Conservation (phyloP, 2,113 vertebrate genomes). For the Solea solea region DNA sequence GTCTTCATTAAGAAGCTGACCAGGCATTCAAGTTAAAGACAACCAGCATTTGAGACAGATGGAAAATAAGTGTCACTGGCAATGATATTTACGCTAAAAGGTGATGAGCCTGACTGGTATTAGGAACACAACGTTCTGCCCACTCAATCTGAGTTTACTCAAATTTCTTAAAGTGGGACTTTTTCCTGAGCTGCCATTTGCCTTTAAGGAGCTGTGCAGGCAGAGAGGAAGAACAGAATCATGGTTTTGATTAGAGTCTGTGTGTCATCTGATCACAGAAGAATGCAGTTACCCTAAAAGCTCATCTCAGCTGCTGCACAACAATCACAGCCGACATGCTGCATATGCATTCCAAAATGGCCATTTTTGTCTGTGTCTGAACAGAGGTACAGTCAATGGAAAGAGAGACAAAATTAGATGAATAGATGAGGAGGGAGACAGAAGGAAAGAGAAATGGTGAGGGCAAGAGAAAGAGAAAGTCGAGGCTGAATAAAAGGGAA, state of each 20-base stretch:
- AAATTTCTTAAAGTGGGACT: constrained; percentile 18
- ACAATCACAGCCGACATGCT: constrained; percentile 61
- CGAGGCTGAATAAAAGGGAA: constrained; percentile 22
- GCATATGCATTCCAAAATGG: constrained; percentile 60
- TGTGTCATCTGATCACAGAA: constrained; percentile 70
- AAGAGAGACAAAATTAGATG: not conserved
- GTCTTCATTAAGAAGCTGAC: no score
- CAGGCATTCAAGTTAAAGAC: not conserved
- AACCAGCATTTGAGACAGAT: not conserved
- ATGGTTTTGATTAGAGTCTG: constrained; percentile 68
- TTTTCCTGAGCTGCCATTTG: not conserved
- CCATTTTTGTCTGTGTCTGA: constrained; percentile 49
- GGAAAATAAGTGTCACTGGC: not conserved
- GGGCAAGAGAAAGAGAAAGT: not conserved
- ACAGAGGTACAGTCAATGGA: not conserved
- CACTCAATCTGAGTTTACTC: constrained; percentile 1
- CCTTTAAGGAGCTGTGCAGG: not conserved
- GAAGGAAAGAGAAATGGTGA: not conserved
- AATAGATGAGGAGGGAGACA: not conserved
- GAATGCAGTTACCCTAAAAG: constrained; percentile 59
- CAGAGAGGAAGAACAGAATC: constrained; percentile 30
- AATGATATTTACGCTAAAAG: no score
- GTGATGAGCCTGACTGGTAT: not conserved
- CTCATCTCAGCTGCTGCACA: constrained; percentile 57
- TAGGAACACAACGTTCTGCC: constrained; percentile 10